A percentile compares a stretch with the other conserved stretches of the same genome.
These are phyloP conservation scores for Apotomis turbidana DNA, from an alignment of 2,888 invertebrate genomes.

Conservation along the genomic window DNA sequence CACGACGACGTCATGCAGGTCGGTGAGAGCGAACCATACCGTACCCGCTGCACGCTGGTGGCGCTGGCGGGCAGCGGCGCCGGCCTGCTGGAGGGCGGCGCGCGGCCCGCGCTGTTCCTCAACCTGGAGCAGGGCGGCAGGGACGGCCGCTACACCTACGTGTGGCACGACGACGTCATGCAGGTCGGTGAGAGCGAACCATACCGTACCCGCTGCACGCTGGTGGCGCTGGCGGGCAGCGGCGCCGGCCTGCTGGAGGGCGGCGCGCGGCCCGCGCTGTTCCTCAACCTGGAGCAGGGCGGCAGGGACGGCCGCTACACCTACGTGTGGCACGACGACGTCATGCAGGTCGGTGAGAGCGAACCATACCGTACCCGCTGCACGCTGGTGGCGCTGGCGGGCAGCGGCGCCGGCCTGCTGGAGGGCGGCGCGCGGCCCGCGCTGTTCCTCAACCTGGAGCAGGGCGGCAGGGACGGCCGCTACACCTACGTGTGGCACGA, in stretches of 20 bases:
- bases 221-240: slow-evolving; percentile 50
- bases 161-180: slow-evolving; percentile 98
- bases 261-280: slow-evolving; percentile 89
- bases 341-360: slow-evolving; percentile 87
- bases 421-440: too few relatives aligned
- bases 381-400: too few relatives aligned
- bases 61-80: slow-evolving; percentile 78
- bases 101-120: slow-evolving; percentile 90
- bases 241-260: slow-evolving; percentile 92
- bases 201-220: too few relatives aligned
- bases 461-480: too few relatives aligned
- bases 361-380: too few relatives aligned
- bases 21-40: slow-evolving; percentile 50
- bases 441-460: neutral
- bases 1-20: too few relatives aligned
- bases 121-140: slow-evolving; percentile 92
- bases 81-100: slow-evolving; percentile 91
- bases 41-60: too few relatives aligned
- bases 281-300: slow-evolving; percentile 91
- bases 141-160: slow-evolving; percentile 97
- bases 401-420: too few relatives aligned
- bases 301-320: slow-evolving; percentile 97
- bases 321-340: slow-evolving; percentile 98
- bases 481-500: too few relatives aligned
- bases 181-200: slow-evolving; percentile 83